phyloP scores from a whole-genome alignment of 2,888 invertebrate genomes.

The Parnassius apollo region DNA sequence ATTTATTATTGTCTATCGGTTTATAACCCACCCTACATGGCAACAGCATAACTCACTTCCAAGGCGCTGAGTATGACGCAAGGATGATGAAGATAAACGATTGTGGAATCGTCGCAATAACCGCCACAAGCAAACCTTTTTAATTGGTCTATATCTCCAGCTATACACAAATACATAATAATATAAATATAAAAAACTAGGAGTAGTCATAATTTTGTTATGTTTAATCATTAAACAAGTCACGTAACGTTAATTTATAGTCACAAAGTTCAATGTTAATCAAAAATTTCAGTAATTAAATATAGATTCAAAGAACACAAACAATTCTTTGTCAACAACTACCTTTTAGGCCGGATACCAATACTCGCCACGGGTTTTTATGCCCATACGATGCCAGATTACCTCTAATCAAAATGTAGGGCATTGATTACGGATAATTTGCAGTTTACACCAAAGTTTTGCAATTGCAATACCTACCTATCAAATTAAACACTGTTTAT shows the following conservation, averaged over 20 bases:
- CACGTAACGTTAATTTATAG: background rate
- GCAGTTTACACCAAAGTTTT: no score
- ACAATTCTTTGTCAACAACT: constrained; percentile 45
- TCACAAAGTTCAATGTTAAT: no score
- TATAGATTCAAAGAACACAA: constrained; percentile 15
- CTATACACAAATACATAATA: constrained; percentile 56
- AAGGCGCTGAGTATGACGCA: constrained; percentile 92
- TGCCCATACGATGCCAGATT: constrained; percentile 93
- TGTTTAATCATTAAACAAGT: constrained; percentile 15
- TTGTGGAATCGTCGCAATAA: constrained; percentile 91
- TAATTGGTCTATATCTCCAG: constrained; percentile 90
- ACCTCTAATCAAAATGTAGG: constrained; percentile 94
- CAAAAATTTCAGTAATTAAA: constrained; percentile 29
- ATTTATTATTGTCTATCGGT: background rate
- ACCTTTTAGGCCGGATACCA: constrained; percentile 93
- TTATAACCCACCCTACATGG: background rate
- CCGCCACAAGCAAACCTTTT: constrained; percentile 91
- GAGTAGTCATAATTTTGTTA: background rate
- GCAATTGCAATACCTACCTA: no score
- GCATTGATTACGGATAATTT: constrained; percentile 83
- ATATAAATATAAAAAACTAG: constrained; percentile 14
- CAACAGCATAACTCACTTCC: constrained; percentile 76
- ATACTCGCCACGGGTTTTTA: constrained; percentile 92
- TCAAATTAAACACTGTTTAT: no score
- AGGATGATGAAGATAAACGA: constrained; percentile 93